Percentiles rank a stretch among this genome's conserved stretches.
Evolutionary conservation across 2,797 vertebrate species (phyloP).

Genomic region (Phylloscopus collybita): DNA sequence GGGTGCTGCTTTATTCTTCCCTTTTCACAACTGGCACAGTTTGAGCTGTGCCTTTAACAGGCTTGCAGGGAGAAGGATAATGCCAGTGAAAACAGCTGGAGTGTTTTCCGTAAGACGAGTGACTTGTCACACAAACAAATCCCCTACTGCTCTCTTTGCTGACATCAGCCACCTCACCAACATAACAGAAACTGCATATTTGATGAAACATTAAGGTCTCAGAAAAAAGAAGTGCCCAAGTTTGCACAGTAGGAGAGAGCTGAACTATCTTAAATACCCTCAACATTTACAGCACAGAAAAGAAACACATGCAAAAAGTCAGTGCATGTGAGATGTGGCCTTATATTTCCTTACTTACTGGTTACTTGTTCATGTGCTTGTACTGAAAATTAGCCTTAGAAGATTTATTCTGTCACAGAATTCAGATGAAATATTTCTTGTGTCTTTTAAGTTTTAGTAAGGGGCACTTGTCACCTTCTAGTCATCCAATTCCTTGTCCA

Average conservation of each 20-base stretch:
- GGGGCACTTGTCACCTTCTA: neutral
- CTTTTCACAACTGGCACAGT: neutral
- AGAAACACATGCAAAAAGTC: neutral
- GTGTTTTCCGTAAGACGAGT: conserved; percentile 15
- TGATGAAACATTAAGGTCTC: neutral
- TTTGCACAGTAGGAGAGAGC: neutral
- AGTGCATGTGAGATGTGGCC: neutral
- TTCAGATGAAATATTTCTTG: neutral
- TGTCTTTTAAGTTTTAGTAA: neutral
- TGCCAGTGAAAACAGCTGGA: conserved; percentile 48
- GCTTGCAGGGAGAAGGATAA: neutral
- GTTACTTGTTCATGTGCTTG: neutral
- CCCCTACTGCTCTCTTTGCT: conserved; percentile 42
- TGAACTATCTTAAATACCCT: conserved; percentile 25
- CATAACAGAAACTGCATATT: neutral
- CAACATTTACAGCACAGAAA: neutral
- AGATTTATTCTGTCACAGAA: neutral
- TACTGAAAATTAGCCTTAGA: neutral
- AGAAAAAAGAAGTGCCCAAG: neutral
- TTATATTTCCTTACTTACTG: neutral
- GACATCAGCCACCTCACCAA: conserved; percentile 15
- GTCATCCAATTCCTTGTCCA: neutral
- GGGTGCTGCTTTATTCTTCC: neutral
- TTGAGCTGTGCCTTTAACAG: conserved; percentile 19
- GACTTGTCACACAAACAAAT: conserved; percentile 26